phyloP scores from a whole-genome alignment of 1,140 invertebrate species.

The Apis mellifera region DNA sequence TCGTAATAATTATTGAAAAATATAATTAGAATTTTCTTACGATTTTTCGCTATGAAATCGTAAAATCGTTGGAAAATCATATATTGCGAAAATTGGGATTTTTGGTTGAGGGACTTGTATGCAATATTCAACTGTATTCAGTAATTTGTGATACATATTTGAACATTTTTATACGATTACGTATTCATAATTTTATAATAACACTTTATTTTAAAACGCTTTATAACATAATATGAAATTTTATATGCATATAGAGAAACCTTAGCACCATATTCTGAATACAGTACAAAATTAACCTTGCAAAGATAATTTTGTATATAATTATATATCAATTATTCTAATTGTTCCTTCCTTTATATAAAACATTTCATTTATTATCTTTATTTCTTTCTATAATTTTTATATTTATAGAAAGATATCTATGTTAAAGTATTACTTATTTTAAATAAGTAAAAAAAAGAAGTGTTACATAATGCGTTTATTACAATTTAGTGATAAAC shows the following conservation, averaged over 20 bases:
- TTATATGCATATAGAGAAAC: not conserved
- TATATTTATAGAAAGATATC: not conserved
- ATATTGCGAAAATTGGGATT: constrained; percentile 27
- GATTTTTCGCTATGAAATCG: constrained; percentile 11
- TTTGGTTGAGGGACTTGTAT: constrained; percentile 63
- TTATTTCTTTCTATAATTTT: not conserved
- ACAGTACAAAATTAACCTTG: constrained; percentile 37
- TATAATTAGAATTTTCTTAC: constrained; percentile 9
- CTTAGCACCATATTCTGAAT: constrained; percentile 31
- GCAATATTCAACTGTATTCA: constrained; percentile 61
- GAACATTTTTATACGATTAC: not conserved
- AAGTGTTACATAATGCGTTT: not conserved
- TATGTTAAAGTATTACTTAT: not conserved
- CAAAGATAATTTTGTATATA: constrained; percentile 33
- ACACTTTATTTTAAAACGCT: not conserved
- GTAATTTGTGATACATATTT: constrained; percentile 46
- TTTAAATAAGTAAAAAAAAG: not conserved
- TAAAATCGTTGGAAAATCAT: constrained; percentile 34
- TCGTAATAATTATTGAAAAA: not conserved
- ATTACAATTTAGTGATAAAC: constrained; percentile 4
- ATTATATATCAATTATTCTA: constrained; percentile 14
- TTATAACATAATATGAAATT: not conserved
- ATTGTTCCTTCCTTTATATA: constrained; percentile 18
- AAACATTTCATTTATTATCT: not conserved
- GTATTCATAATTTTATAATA: not conserved